Evolutionary conservation across 23 tunicate species (phyloP).

Genomic region (Ascidia mentula): DNA sequence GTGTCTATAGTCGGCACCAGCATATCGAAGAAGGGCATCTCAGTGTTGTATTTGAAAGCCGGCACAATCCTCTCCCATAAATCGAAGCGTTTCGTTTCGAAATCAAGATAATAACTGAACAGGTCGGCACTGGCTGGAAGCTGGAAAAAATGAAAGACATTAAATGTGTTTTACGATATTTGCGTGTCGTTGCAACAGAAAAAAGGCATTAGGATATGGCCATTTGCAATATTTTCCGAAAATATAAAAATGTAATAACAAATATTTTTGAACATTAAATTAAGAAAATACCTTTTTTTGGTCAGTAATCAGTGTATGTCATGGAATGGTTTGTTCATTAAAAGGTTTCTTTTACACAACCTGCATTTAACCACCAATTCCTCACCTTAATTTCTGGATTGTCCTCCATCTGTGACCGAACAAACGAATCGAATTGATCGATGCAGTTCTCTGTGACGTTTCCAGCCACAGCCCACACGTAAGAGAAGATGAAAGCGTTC

Average conservation of each 20-base stretch:
- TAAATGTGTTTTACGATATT: not conserved
- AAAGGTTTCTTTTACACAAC: too few relatives aligned
- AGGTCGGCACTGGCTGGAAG: constrained; percentile 82
- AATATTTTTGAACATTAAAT: too few relatives aligned
- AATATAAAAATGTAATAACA: too few relatives aligned
- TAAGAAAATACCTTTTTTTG: too few relatives aligned
- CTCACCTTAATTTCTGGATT: constrained; percentile 85
- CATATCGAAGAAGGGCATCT: constrained; percentile 95
- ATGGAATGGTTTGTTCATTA: too few relatives aligned
- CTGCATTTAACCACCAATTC: too few relatives aligned
- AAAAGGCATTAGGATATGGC: too few relatives aligned
- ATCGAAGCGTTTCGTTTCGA: constrained; percentile 82
- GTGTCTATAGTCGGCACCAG: constrained; percentile 99
- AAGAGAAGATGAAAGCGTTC: constrained; percentile 80
- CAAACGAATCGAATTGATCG: constrained; percentile 84
- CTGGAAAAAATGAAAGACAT: constrained; percentile 59
- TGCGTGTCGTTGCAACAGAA: too few relatives aligned
- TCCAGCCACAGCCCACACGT: constrained; percentile 94
- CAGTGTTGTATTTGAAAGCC: constrained; percentile 75
- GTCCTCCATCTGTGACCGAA: constrained; percentile 93
- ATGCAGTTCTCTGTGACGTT: constrained; percentile 68
- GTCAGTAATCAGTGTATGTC: too few relatives aligned
- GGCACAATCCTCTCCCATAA: constrained; percentile 92
- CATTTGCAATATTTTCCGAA: too few relatives aligned
- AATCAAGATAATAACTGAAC: constrained; percentile 85